Evolutionary conservation across 2,888 invertebrate genomes (phyloP).

Genomic region (Agrotis puta): DNA sequence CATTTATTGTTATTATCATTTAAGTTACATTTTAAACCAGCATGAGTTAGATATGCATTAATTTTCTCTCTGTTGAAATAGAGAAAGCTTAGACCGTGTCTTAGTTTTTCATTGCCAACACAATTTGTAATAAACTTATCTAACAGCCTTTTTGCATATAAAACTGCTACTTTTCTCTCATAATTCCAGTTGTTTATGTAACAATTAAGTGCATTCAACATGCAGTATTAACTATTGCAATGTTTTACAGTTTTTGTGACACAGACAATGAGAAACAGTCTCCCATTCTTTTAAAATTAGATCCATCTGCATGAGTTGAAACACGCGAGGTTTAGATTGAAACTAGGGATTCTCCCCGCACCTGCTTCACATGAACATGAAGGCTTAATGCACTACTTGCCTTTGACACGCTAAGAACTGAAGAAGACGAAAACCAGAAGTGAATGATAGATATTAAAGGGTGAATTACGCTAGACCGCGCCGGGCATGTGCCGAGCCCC

Average conservation of each 20-base stretch:
- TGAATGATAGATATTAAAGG: no score
- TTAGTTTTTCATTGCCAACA: constrained; percentile 1
- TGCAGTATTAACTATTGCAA: constrained; percentile 32
- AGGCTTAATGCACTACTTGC: background rate
- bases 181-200: constrained; percentile 38
- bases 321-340: constrained; percentile 22
- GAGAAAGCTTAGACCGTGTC: background rate
- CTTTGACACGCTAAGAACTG: no score
- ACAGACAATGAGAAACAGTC: constrained; percentile 30
- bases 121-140: constrained; percentile 23
- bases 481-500: no score
- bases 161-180: constrained; percentile 5
- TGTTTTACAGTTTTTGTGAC: constrained; percentile 38
- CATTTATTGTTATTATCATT: no score
- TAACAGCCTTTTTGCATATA: constrained; percentile 13
- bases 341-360: constrained; percentile 11
- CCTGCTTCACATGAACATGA: background rate
- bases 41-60: background rate
- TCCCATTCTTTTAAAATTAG: constrained; percentile 20
- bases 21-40: background rate
- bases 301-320: constrained; percentile 24
- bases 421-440: no score
- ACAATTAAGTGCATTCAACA: constrained; percentile 36
- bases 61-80: background rate
- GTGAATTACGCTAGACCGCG: no score